Conservation (phyloP, 2,888 invertebrate species). For the Perizoma affinitatum region DNA sequence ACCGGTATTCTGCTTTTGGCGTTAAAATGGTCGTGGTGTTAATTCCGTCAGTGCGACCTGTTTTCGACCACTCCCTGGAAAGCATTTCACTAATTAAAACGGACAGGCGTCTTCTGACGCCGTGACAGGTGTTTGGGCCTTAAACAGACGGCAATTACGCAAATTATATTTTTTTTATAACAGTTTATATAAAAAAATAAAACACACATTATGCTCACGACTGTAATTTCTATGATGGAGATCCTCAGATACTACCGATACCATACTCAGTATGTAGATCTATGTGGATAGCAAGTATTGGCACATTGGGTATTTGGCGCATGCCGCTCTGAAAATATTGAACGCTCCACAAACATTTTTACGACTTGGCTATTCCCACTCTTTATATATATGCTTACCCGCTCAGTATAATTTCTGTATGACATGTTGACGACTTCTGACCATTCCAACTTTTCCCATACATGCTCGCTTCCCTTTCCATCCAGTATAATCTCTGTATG, state of each 20-base stretch:
- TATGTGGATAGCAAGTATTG: too few relatives aligned
- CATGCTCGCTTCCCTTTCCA: constrained; percentile 18
- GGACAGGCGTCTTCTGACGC: constrained; percentile 58
- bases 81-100: constrained; percentile 70
- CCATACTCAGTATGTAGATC: too few relatives aligned
- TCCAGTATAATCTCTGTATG: constrained; percentile 40
- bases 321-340: too few relatives aligned
- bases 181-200: too few relatives aligned
- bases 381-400: not conserved
- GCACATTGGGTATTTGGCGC: too few relatives aligned
- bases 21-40: constrained; percentile 4
- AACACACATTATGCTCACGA: too few relatives aligned
- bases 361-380: not conserved
- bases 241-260: too few relatives aligned
- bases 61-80: constrained; percentile 50
- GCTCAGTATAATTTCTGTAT: not conserved
- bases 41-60: constrained; percentile 15
- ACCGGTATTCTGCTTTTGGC: not conserved
- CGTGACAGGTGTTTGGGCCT: constrained; percentile 53
- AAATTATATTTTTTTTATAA: constrained; percentile 42
- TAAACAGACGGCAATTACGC: constrained; percentile 56
- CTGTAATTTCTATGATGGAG: too few relatives aligned
- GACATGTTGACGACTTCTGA: not conserved
- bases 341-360: not conserved
- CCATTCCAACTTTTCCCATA: constrained; percentile 16